Conservation (phyloP, 2,888 invertebrate genomes). For the Synergus itoensis region DNA sequence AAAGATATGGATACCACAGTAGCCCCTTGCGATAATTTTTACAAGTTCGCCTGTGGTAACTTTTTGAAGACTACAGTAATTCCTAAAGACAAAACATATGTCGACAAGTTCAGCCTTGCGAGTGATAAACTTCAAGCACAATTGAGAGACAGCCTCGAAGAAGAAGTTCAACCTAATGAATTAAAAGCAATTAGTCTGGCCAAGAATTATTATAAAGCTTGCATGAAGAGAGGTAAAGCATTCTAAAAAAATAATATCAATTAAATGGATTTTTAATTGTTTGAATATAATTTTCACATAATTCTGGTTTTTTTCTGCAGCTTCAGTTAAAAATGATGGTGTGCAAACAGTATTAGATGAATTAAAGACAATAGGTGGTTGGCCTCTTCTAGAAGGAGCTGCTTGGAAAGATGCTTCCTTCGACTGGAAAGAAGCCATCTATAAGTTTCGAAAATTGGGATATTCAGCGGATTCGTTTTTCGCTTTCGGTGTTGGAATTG, state of each 20-base stretch:
- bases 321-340: slow-evolving; percentile 41
- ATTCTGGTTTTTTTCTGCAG: slow-evolving; percentile 2
- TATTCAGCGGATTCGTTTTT: slow-evolving; percentile 94
- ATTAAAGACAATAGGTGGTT: slow-evolving; percentile 89
- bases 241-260: neutral
- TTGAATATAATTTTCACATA: no score
- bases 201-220: slow-evolving; percentile 90
- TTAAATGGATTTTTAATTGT: no score
- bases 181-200: slow-evolving; percentile 87
- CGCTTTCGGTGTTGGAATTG: slow-evolving; percentile 87
- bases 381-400: slow-evolving; percentile 91
- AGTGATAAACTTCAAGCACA: slow-evolving; percentile 87
- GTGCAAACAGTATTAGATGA: slow-evolving; percentile 85
- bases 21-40: slow-evolving; percentile 91
- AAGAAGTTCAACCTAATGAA: slow-evolving; percentile 80
- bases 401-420: slow-evolving; percentile 86
- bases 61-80: slow-evolving; percentile 86
- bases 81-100: slow-evolving; percentile 89
- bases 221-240: slow-evolving; percentile 91
- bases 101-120: slow-evolving; percentile 87
- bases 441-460: slow-evolving; percentile 87
- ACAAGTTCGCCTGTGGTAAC: slow-evolving; percentile 88
- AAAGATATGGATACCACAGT: slow-evolving; percentile 85
- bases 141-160: slow-evolving; percentile 84
- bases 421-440: slow-evolving; percentile 90